Percentiles rank a stretch among this genome's conserved stretches.
Evolutionary conservation across 2,797 vertebrate genomes (phyloP).

Genomic region (Tadarida brasiliensis): DNA sequence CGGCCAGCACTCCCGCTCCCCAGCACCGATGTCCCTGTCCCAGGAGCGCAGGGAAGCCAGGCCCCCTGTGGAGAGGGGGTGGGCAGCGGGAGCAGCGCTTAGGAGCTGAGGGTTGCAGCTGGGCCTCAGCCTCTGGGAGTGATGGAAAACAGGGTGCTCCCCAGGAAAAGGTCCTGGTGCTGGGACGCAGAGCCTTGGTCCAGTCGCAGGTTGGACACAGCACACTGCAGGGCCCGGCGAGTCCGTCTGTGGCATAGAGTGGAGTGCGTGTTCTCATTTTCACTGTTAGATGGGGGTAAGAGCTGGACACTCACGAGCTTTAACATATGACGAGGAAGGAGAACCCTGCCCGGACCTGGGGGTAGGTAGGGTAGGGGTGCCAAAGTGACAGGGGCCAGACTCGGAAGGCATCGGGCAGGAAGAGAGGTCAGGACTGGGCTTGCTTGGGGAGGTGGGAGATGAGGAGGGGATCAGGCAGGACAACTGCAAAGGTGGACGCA

Average conservation of each 20-base stretch:
- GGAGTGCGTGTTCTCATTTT: neutral
- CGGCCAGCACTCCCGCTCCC: no score
- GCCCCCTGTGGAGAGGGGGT: no score
- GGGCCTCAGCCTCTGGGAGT: neutral
- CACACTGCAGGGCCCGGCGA: accelerated
- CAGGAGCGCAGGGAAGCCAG: neutral
- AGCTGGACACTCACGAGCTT: neutral
- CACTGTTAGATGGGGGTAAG: neutral
- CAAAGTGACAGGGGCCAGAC: neutral
- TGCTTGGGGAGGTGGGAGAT: neutral
- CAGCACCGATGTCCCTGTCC: accelerated
- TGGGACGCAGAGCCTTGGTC: neutral
- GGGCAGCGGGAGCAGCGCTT: accelerated
- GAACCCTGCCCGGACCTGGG: neutral
- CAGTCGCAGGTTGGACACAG: neutral
- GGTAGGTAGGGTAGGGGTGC: accelerated
- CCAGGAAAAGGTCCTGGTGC: neutral
- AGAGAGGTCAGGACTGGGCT: neutral
- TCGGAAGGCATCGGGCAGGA: neutral
- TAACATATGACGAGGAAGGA: neutral
- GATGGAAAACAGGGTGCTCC: neutral
- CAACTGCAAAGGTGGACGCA: neutral
- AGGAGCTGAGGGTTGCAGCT: neutral
- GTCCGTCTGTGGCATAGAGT: neutral
- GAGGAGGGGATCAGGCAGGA: neutral